Base-by-base conservation (phyloP, 2,113 vertebrate genomes). In the Thunnus thynnus region DNA sequence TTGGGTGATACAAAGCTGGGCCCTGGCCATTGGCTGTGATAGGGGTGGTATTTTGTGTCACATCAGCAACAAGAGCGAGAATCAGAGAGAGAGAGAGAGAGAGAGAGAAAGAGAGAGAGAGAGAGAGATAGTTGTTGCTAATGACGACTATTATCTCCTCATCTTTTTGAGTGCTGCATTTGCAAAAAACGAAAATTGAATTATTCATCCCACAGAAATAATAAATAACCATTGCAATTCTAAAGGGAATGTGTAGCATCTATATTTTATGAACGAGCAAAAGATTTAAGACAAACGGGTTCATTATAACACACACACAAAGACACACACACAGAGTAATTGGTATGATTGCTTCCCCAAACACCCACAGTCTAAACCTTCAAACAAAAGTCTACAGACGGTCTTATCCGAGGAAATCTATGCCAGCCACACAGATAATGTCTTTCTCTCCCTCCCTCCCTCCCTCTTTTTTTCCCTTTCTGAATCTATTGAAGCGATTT, bases 211-310 rank as follows among this genome's bases (percentile, higher is more conserved):
- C 46, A 22, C 47, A 82, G 76, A 80, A 88, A 85, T 82, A 92
- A 89, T 88, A 90, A 90, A 88, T 86, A 89, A 90, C 27, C 67
- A 69, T 68, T 78, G 70, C 51, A 55, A 76, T 89, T 83, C 83
- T 78, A 76, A 80, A 66, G 78, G 74, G 81, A 80, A 90, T 86
- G 55, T 79, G 84, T 83, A 64, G 57, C 68, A 88, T 90, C 63
- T 86, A 88, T 90, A 90, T 87, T 91, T 91, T 69, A 90, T 88
- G 71, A 90, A 80, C 3, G 64, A 78, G 87, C 65, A 50, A 83
- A 83, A 80, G 77, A 91, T 86, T 89, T 84, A 80, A 88, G 75
- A 84, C 74, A 72, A 88, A 89, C 36, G 13, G 52, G 76, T 85
- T 89, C 63, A 86, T 85, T 88, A 78, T 72, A 50, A 51, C 56